phyloP scores from a whole-genome alignment of 2,113 vertebrate genomes.

The Ammodytes dubius region DNA sequence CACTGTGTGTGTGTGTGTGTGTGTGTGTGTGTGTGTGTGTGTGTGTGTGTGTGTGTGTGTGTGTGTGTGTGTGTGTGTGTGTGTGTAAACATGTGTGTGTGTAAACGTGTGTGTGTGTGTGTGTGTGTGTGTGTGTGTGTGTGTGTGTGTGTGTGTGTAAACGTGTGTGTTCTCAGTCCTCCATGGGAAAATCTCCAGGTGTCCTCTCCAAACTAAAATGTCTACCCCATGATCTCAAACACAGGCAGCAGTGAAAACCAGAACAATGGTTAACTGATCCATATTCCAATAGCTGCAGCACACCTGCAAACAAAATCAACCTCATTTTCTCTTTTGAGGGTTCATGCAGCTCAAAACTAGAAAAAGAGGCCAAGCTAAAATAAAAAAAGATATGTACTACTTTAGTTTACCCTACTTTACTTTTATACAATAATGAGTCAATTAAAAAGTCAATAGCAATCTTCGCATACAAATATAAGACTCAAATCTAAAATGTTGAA shows the following conservation, averaged over 20 bases:
- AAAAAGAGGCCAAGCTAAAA: constrained; percentile 48
- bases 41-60: not conserved
- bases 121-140: not conserved
- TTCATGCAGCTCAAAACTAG: constrained; percentile 46
- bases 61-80: not conserved
- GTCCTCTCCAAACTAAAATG: constrained; percentile 75
- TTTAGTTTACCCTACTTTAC: constrained; percentile 16
- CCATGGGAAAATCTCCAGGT: constrained; percentile 85
- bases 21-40: not conserved
- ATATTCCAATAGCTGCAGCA: constrained; percentile 79
- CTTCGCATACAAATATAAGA: constrained; percentile 67
- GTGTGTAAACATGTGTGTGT: not conserved
- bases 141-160: not conserved
- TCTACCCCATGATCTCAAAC: constrained; percentile 70
- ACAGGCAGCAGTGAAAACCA: constrained; percentile 81
- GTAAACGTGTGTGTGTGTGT: too few species aligned
- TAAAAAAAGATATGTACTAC: constrained; percentile 3
- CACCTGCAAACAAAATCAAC: constrained; percentile 81
- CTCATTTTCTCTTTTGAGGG: constrained; percentile 58
- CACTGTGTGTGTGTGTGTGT: not conserved
- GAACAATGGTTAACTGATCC: constrained; percentile 83
- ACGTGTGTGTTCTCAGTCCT: constrained; percentile 31
- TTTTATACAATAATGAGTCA: constrained; percentile 21
- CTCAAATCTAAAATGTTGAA: constrained; percentile 57
- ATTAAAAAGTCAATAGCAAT: constrained; percentile 54